Conservation (phyloP, 1,140 invertebrate species). For the Pinna nobilis region DNA sequence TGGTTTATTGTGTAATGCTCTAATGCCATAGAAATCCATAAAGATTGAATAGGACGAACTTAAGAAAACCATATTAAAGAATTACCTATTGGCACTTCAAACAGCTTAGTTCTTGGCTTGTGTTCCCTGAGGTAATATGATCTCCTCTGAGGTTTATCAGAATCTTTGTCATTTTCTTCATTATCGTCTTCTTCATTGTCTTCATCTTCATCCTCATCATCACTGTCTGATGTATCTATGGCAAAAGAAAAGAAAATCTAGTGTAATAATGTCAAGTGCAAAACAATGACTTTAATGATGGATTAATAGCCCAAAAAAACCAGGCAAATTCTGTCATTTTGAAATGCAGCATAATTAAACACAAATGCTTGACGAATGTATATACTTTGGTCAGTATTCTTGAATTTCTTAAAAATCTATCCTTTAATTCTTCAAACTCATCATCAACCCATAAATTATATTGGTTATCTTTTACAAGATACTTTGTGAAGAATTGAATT, state of each 20-base stretch:
- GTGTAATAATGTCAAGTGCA: constrained; percentile 5
- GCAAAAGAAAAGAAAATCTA: constrained; percentile 12
- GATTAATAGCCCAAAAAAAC: background rate
- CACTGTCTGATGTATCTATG: constrained; percentile 30
- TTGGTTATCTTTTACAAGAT: too few species aligned
- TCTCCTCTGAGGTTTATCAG: constrained; percentile 59
- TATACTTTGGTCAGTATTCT: too few species aligned
- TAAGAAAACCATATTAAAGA: constrained; percentile 17
- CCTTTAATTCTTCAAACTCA: too few species aligned
- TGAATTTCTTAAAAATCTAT: too few species aligned
- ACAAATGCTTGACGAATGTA: too few species aligned
- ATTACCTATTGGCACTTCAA: constrained; percentile 36
- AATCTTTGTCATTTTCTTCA: constrained; percentile 63
- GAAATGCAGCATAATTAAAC: too few species aligned
- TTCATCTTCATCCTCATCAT: constrained; percentile 46
- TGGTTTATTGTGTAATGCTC: too few species aligned
- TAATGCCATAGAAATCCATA: constrained; percentile 26
- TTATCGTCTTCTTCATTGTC: constrained; percentile 53
- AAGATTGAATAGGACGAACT: constrained; percentile 68
- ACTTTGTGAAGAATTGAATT: too few species aligned
- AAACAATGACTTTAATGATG: background rate
- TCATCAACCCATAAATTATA: too few species aligned
- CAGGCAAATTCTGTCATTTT: too few species aligned
- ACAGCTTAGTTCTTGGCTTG: constrained; percentile 68
- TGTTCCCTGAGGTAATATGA: constrained; percentile 71